Base-by-base conservation (phyloP, 1,140 invertebrate genomes). In the Hirudo medicinalis region DNA sequence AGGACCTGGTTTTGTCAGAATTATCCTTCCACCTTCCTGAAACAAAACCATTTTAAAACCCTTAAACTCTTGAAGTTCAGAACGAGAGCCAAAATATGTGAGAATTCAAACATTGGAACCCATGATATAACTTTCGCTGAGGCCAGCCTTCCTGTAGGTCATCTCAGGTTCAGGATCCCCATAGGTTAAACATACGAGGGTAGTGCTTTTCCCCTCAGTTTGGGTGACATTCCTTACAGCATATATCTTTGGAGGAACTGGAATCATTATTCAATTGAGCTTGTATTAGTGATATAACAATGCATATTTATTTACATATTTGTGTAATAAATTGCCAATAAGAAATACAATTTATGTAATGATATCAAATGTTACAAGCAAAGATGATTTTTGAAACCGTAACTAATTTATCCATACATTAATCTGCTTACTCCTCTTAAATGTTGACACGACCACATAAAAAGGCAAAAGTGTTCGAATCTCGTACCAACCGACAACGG, bases 11-110 rank as follows among this genome's bases (percentile, higher is more conserved):
- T 40, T 67, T 60, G 55, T 32, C 20, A 74, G 29, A 17, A 17
- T 74, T 43, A 74, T 72, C 13, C 70, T 53, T 19, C 73, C 73
- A n/a, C 67, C 67, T 43, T 72, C 73, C 73, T 74, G 67, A 8
- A n/a, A 11, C 6, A 13, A 20, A 27, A 27, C 9, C 25, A 22
- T 19, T 70, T 53, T n/a, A 49, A 19, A 40, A 22, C n/a, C 20
- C 54, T 40, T n/a, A 70, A 13, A n/a, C 54, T 22, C 25, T 5
- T 19, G 40, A 70, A 49, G n/a, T n/a, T 27, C 27, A 70, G 54
- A 49, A 19, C 22, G 13, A 19, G 17, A 70, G 54, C 19, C 8
- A 49, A 49, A 20, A 49, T 15, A 70, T 19, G 27, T 13, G 25
- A 13, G 29, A 32, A 40, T 40, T 49, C 69, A 27, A 25, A 70